A percentile compares a stretch with the other conserved stretches of the same genome.
Conservation (phyloP, 2,113 vertebrate species). For the Oceanodroma tethys region DNA sequence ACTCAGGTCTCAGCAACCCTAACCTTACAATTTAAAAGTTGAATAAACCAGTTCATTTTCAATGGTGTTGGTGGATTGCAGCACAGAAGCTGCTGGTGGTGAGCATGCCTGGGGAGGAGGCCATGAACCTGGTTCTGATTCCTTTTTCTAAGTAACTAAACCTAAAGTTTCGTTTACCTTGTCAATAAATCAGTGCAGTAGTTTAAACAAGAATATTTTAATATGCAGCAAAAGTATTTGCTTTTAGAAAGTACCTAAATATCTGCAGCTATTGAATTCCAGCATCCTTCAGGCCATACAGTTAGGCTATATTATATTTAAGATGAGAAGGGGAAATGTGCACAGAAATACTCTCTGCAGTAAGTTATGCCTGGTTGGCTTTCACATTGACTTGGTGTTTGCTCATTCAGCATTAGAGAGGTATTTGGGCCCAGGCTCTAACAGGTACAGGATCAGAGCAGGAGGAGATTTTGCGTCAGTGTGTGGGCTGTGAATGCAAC, state of each 20-base stretch:
- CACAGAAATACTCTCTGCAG: slow-evolving; percentile 16
- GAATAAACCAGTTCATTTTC: neutral
- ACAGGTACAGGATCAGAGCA: slow-evolving; percentile 39
- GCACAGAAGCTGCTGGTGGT: neutral
- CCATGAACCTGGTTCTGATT: neutral
- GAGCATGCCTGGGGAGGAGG: neutral
- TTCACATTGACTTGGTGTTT: slow-evolving; percentile 30
- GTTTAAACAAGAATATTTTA: neutral
- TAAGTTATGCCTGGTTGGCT: slow-evolving; percentile 16
- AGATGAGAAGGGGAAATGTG: neutral
- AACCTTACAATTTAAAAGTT: neutral
- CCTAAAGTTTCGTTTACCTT: neutral
- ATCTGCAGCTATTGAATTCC: neutral
- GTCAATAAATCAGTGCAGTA: neutral
- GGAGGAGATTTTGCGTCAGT: slow-evolving; percentile 48
- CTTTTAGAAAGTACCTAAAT: neutral
- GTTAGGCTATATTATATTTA: neutral
- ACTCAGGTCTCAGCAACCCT: neutral
- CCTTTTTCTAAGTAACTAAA: neutral
- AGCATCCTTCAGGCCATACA: neutral
- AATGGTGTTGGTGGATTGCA: neutral
- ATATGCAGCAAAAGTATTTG: neutral
- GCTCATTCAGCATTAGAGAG: slow-evolving; percentile 23
- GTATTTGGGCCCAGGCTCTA: slow-evolving; percentile 10
- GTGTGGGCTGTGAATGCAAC: slow-evolving; percentile 42